These are phyloP conservation scores for Mizuhopecten yessoensis DNA, from an alignment of 1,140 invertebrate genomes.

Conservation along the genomic window DNA sequence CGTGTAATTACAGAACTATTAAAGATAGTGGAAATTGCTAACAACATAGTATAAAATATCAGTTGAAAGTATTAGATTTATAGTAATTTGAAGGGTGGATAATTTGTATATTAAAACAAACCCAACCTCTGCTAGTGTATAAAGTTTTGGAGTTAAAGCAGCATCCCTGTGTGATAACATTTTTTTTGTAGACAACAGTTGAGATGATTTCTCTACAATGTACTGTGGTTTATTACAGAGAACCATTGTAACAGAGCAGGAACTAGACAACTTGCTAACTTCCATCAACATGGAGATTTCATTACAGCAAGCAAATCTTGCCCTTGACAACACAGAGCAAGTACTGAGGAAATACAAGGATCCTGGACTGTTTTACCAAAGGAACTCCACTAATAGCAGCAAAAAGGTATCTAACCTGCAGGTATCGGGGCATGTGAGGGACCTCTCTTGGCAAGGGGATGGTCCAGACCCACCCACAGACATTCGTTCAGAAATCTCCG, in stretches of 20 bases:
- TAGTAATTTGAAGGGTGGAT: too few relatives aligned
- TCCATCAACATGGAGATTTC: slow-evolving; percentile 62
- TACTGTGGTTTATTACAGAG: slow-evolving; percentile 46
- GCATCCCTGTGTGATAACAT: too few relatives aligned
- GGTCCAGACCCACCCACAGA: slow-evolving; percentile 40
- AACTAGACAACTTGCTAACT: slow-evolving; percentile 56
- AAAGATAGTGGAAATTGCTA: too few relatives aligned
- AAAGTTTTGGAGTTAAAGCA: too few relatives aligned
- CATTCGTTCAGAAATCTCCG: slow-evolving; percentile 52
- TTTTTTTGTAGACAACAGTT: too few relatives aligned
- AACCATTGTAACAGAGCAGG: slow-evolving; percentile 50
- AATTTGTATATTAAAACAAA: too few relatives aligned
- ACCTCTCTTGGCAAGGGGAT: slow-evolving; percentile 4
- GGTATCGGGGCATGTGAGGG: background rate
- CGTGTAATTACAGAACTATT: too few relatives aligned
- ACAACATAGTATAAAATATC: too few relatives aligned
- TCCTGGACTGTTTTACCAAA: slow-evolving; percentile 44
- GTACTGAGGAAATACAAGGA: slow-evolving; percentile 46
- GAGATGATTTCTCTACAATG: too few relatives aligned
- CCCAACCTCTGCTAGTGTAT: too few relatives aligned
- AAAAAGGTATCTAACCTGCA: slow-evolving; percentile 57
- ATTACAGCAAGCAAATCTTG: slow-evolving; percentile 59
- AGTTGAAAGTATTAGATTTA: too few relatives aligned
- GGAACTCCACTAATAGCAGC: slow-evolving; percentile 41
- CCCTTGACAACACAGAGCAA: slow-evolving; percentile 51